Conservation (phyloP, 1,140 invertebrate genomes). For the Trichonephila clavipes region DNA sequence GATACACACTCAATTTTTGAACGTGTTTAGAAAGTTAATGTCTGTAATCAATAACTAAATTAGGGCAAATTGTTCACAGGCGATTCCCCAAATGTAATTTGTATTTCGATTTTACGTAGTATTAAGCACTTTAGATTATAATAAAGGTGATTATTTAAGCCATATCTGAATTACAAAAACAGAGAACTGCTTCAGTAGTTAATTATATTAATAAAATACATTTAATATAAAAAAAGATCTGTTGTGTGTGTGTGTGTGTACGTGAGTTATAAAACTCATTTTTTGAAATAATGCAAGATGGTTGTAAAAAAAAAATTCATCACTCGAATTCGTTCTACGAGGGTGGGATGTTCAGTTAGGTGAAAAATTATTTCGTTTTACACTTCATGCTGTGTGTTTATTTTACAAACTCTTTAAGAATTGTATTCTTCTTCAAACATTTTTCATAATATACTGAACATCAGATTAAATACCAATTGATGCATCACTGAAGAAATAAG, state of each 20-base stretch:
- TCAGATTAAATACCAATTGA: no score
- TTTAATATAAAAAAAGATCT: no score
- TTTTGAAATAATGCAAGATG: not conserved
- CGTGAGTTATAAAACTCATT: not conserved
- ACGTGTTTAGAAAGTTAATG: slow-evolving; percentile 23
- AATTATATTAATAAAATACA: no score
- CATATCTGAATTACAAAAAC: no score
- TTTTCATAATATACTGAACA: no score
- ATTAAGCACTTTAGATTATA: not conserved
- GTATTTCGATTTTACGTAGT: not conserved
- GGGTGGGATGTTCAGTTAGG: not conserved
- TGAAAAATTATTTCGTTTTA: not conserved
- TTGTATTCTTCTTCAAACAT: no score
- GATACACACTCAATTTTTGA: slow-evolving; percentile 5
- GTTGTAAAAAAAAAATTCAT: not conserved
- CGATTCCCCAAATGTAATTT: not conserved
- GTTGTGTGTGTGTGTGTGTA: not conserved
- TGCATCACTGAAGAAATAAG: no score
- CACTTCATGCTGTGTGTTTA: not conserved
- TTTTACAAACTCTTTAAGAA: not conserved
- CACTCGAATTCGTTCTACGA: not conserved
- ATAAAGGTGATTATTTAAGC: no score
- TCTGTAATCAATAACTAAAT: slow-evolving; percentile 3
- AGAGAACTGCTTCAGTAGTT: no score
- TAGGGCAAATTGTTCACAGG: not conserved